Conservation (phyloP, 2,113 vertebrate genomes). For the Murina feae region DNA sequence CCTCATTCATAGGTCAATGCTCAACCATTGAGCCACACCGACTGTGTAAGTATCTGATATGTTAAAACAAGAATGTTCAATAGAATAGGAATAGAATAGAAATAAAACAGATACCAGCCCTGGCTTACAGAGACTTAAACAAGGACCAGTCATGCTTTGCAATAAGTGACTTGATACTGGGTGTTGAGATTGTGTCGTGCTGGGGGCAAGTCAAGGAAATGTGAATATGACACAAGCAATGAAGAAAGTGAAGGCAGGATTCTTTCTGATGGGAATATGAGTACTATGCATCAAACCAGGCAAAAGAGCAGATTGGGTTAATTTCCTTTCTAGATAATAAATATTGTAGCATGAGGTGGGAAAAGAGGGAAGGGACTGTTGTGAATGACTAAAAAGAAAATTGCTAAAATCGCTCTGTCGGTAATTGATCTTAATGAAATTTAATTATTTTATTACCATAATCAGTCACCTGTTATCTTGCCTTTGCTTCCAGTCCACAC, state of each 20-base stretch:
- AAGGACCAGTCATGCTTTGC: neutral
- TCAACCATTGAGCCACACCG: too few relatives aligned
- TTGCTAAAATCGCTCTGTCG: slow-evolving; percentile 6
- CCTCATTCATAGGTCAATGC: too few relatives aligned
- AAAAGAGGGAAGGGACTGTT: slow-evolving; percentile 29
- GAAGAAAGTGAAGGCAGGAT: neutral
- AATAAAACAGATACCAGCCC: neutral
- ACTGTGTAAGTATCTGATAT: neutral
- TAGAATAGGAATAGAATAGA: neutral
- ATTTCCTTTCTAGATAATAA: slow-evolving; percentile 53
- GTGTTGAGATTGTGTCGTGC: neutral
- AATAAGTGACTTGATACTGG: neutral
- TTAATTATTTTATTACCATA: slow-evolving; percentile 67
- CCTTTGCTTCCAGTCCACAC: slow-evolving; percentile 36
- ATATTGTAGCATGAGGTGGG: neutral
- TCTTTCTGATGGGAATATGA: neutral
- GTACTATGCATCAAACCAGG: neutral
- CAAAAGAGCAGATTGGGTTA: slow-evolving; percentile 10
- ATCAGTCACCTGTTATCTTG: slow-evolving; percentile 56
- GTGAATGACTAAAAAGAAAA: slow-evolving; percentile 55
- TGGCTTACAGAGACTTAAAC: neutral
- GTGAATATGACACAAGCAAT: neutral
- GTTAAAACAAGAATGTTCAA: neutral
- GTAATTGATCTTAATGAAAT: slow-evolving; percentile 70
- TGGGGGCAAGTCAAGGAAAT: neutral